Base-by-base conservation (phyloP, 2,888 invertebrate genomes). In the Drosophila mulleri region DNA sequence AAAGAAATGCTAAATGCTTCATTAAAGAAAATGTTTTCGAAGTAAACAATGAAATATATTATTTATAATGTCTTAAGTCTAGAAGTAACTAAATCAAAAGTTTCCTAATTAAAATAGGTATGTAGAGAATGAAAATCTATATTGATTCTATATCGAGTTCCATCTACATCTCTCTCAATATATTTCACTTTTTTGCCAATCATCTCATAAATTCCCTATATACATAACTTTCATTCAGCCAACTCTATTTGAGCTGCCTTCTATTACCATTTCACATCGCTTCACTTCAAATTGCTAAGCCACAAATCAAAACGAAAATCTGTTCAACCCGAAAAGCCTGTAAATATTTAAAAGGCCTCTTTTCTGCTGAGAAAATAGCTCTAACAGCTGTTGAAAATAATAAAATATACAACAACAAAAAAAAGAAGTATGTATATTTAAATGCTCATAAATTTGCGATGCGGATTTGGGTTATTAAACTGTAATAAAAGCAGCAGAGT, bases 381-480 rank as follows among this genome's bases (percentile, higher is more conserved):
- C 20, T 59, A 87, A 73, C 84, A 85, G 77, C 77, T 89, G 84
- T 82, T 89, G 75, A 82, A 89, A 85, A 85, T 85, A 85, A 85
- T 85, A 85, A 54, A 54, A 54, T 23, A 3, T 11, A 11, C 9
- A 32, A 11, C 32, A 84, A 82, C 58, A 16, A 42, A 16, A 20
- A 23, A 11, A 42, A 82, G 78, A 82, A 58, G 57, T 63, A 66
- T 70, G 67, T 79, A 72, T 74, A 84, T 84, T 84, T 84, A 89
- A 87, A 89, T 87, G 84, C 67, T 65, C 88, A 84, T 84, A 89
- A 89, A 84, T 84, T 87, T 88, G 72, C 72, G 59, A 77, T 87
- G 70, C 77, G 87, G 84, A 75, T 81, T 74, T 71, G 63, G 83
- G 76, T 75, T 78, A 88, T 82, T 88, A 88, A 87, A 84, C 73